These are phyloP conservation scores for Nothobranchius kuhntae DNA, from an alignment of 2,113 vertebrate genomes.

Conservation along the genomic window DNA sequence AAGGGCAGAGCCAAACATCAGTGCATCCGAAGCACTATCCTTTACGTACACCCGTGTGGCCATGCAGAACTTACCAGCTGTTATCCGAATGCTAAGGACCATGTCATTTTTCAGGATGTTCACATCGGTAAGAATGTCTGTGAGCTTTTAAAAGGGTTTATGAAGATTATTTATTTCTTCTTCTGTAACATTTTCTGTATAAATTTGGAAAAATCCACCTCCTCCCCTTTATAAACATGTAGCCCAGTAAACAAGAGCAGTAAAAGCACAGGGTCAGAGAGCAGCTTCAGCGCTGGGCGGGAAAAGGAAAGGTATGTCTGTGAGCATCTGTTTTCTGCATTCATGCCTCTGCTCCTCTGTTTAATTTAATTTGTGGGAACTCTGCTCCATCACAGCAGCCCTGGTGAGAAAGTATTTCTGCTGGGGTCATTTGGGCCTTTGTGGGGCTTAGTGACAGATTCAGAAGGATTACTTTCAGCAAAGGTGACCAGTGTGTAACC, in stretches of 20 bases:
- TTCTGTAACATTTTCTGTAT: background rate
- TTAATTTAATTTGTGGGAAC: conserved; percentile 70
- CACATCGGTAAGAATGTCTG: conserved; percentile 5
- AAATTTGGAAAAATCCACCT: background rate
- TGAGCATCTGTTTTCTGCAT: conserved; percentile 87
- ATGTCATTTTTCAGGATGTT: conserved; percentile 22
- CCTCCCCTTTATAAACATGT: background rate
- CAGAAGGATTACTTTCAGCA: conserved; percentile 70
- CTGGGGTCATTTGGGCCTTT: conserved; percentile 69
- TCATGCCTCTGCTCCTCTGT: conserved; percentile 78
- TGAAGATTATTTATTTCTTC: background rate
- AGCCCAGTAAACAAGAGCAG: conserved; percentile 23
- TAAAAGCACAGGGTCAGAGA: conserved; percentile 49
- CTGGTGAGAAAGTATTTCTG: conserved; percentile 67
- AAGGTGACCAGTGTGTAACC: conserved; percentile 39
- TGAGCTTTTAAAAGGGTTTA: background rate
- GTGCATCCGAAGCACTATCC: conserved; percentile 26
- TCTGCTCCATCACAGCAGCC: conserved; percentile 63
- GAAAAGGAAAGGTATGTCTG: conserved; percentile 67
- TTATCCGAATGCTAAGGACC: conserved; percentile 26
- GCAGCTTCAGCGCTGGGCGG: conserved; percentile 65
- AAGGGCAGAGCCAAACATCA: conserved; percentile 38
- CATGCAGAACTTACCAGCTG: conserved; percentile 43
- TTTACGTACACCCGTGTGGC: conserved; percentile 43
- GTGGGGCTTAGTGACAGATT: conserved; percentile 55